Evolutionary conservation across 2,113 vertebrate species (phyloP).

Genomic region (Ifrita kowaldi): DNA sequence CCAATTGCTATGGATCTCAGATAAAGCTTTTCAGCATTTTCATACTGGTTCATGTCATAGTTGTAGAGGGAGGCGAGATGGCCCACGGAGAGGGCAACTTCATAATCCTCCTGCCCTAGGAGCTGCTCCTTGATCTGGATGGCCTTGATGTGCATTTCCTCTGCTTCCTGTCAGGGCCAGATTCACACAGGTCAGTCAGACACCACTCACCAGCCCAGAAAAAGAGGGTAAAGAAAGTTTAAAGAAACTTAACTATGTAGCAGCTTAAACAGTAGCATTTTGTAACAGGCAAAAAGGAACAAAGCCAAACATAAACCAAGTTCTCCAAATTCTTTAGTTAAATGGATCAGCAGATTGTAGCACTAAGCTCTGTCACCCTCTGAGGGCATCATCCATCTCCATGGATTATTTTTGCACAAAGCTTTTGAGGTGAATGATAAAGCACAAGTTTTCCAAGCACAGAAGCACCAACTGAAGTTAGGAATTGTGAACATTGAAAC

Average conservation of each 20-base stretch:
- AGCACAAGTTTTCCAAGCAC: not conserved
- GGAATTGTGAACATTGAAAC: fast-evolving
- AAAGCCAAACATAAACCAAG: not conserved
- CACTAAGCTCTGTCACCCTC: not conserved
- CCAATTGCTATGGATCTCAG: constrained; percentile 97
- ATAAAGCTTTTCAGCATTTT: constrained; percentile 96
- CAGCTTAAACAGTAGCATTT: not conserved
- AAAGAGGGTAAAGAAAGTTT: not conserved
- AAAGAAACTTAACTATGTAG: fast-evolving
- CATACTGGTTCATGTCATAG: constrained; percentile 99
- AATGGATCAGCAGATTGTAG: not conserved
- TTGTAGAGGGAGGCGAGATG: constrained; percentile 98
- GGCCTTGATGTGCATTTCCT: constrained; percentile 99
- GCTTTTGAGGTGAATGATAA: not conserved
- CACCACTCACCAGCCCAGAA: not conserved
- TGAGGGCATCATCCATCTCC: not conserved
- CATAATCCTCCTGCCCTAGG: constrained; percentile 96
- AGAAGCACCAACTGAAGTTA: not conserved
- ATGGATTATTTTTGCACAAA: not conserved
- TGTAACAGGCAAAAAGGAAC: not conserved
- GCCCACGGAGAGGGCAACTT: constrained; percentile 96
- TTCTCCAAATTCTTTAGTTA: not conserved
- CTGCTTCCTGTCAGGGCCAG: constrained; percentile 83
- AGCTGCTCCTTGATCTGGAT: constrained; percentile 99
- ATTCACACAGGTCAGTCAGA: not conserved